These are phyloP conservation scores for Macroglossus sobrinus DNA, from an alignment of 2,113 vertebrate species.

Conservation along the genomic window DNA sequence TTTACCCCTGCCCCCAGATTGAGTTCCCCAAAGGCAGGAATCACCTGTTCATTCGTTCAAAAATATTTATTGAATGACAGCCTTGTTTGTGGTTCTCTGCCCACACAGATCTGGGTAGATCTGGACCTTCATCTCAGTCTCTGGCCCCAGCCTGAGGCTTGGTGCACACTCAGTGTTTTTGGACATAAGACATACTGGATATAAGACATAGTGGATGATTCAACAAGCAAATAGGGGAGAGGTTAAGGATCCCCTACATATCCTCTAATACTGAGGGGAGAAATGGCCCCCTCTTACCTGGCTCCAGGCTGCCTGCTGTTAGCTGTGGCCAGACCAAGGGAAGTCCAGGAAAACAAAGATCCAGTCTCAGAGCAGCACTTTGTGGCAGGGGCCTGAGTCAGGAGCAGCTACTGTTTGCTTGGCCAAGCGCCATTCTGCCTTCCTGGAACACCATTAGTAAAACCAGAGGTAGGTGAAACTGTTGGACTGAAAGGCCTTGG, in stretches of 20 bases:
- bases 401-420: background rate
- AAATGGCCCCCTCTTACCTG: background rate
- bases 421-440: background rate
- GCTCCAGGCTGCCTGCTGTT: background rate
- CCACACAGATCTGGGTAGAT: too few relatives aligned
- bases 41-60: background rate
- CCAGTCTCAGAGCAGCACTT: background rate
- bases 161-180: background rate
- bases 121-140: background rate
- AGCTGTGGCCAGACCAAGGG: background rate
- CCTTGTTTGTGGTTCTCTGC: too few relatives aligned
- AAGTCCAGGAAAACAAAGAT: background rate
- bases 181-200: fast-evolving
- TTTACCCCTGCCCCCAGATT: background rate
- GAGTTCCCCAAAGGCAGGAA: background rate
- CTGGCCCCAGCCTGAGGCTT: background rate
- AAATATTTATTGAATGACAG: background rate
- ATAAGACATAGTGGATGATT: background rate
- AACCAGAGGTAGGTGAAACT: background rate
- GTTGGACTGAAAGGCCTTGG: background rate
- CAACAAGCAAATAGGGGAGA: background rate
- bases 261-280: background rate
- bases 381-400: background rate
- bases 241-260: background rate
- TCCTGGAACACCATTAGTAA: background rate